These are phyloP conservation scores for Globodera ellingtonae DNA, from an alignment of 1,140 invertebrate species.

Conservation along the genomic window DNA sequence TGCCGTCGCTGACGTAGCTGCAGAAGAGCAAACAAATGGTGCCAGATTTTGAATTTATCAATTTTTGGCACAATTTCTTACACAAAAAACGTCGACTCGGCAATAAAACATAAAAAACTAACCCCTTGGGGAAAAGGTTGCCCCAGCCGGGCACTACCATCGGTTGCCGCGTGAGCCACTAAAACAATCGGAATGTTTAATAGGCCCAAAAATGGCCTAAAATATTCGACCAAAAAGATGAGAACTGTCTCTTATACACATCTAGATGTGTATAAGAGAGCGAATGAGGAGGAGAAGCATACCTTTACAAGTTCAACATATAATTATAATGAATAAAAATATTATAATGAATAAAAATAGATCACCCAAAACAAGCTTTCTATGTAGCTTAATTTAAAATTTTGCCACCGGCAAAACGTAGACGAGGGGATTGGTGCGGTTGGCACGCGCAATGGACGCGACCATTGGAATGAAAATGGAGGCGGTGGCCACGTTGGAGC, in stretches of 20 bases:
- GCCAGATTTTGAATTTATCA: neutral
- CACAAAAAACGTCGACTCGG: no score
- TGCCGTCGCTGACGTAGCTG: slow-evolving; percentile 53
- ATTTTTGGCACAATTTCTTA: no score
- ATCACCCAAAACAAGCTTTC: no score
- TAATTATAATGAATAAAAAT: no score
- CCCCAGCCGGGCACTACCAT: slow-evolving; percentile 79
- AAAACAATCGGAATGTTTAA: neutral
- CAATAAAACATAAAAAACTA: no score
- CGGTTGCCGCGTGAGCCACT: slow-evolving; percentile 84
- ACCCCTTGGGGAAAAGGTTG: slow-evolving; percentile 62
- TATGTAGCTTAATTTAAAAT: neutral
- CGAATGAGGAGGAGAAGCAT: no score
- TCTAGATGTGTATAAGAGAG: no score
- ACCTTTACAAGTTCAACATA: no score
- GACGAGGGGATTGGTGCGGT: slow-evolving; percentile 77
- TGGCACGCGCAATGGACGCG: slow-evolving; percentile 46
- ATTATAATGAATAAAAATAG: no score
- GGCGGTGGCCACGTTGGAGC: slow-evolving; percentile 51
- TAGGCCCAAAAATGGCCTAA: neutral
- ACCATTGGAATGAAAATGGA: slow-evolving; percentile 58
- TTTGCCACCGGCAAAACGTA: slow-evolving; percentile 77
- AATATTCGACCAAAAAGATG: slow-evolving; percentile 70
- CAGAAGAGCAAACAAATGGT: slow-evolving; percentile 20
- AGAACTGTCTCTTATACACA: no score